Evolutionary conservation across 2,888 invertebrate genomes (phyloP).

Genomic region (Torymus texanus): DNA sequence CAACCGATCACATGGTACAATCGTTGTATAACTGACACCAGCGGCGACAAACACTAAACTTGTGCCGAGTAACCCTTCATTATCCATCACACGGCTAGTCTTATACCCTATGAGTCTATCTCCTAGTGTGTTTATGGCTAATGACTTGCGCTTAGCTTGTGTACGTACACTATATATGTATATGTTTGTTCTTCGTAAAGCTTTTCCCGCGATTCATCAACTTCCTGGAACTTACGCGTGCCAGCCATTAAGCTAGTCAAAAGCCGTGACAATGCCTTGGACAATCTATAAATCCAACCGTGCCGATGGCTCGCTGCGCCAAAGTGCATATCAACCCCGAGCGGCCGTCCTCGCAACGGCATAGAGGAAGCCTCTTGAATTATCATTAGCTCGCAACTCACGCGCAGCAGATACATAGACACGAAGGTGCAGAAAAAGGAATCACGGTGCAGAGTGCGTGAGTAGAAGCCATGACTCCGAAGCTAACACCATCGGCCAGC

Average conservation of each 20-base stretch:
- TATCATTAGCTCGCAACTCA: too few species aligned
- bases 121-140: conserved; percentile 17
- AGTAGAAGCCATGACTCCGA: not conserved
- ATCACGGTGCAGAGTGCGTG: not conserved
- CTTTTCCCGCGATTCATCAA: conserved; percentile 43
- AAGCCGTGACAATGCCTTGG: conserved; percentile 19
- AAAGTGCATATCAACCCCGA: conserved; percentile 8
- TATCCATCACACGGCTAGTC: too few species aligned
- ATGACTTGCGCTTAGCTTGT: conserved; percentile 29
- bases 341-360: not conserved
- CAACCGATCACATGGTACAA: too few species aligned
- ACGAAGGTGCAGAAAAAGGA: not conserved
- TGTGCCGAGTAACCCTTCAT: too few species aligned
- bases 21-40: too few species aligned
- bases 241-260: conserved; percentile 14
- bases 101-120: too few species aligned
- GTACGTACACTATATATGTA: not conserved
- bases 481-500: conserved; percentile 7
- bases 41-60: too few species aligned
- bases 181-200: too few species aligned
- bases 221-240: conserved; percentile 29
- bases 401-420: too few species aligned
- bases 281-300: conserved; percentile 27
- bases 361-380: too few species aligned
- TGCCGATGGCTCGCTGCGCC: not conserved